phyloP scores from a whole-genome alignment of 2,113 vertebrate genomes.

The Empidonax traillii region DNA sequence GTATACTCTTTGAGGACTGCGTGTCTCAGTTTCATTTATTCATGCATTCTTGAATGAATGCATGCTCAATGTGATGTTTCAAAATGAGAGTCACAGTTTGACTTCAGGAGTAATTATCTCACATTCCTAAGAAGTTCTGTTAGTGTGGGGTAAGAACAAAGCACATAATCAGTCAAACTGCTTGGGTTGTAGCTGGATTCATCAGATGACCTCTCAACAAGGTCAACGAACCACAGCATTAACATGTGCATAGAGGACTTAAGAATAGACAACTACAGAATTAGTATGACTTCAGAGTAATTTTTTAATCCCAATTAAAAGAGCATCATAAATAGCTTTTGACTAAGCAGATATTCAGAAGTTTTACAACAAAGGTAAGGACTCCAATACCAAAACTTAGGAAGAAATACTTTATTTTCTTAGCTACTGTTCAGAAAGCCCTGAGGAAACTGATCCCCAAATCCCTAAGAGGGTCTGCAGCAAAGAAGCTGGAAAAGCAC shows the following conservation, averaged over 20 bases:
- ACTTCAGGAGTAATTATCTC: background rate
- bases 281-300: background rate
- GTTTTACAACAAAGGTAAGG: constrained; percentile 5
- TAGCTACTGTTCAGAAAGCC: background rate
- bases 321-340: constrained; percentile 10
- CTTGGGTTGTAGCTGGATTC: background rate
- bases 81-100: background rate
- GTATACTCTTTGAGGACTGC: background rate
- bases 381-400: background rate
- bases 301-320: constrained; percentile 4
- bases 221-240: background rate
- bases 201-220: background rate
- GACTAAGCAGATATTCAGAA: background rate
- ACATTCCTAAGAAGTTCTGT: background rate
- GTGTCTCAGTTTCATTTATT: background rate
- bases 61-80: background rate
- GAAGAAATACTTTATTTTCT: constrained; percentile 5
- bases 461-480: background rate
- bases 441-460: background rate
- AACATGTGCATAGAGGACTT: background rate
- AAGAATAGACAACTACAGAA: background rate
- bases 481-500: background rate
- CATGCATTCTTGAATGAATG: background rate
- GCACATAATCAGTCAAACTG: background rate
- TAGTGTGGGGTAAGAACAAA: background rate